A percentile compares a stretch with the other conserved stretches of the same genome.
These are phyloP conservation scores for Metopolophium dirhodum DNA, from an alignment of 1,140 invertebrate genomes.

Conservation along the genomic window DNA sequence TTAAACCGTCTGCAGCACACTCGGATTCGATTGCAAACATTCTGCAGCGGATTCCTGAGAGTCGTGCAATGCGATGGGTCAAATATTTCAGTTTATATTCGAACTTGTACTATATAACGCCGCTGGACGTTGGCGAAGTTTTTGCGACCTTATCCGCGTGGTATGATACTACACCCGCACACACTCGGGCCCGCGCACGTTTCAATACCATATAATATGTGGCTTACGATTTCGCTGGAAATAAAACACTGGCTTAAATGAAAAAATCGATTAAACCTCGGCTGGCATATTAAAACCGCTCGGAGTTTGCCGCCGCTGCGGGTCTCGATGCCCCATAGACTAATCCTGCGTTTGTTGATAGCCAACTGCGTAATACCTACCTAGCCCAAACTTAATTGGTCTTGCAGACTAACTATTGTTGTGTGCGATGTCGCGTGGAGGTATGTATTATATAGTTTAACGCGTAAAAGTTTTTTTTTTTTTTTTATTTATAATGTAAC, in stretches of 20 bases:
- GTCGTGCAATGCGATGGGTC: conserved; percentile 14
- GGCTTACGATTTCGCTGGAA: conserved; percentile 14
- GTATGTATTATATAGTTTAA: neutral
- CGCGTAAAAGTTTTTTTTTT: neutral
- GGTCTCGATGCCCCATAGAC: neutral
- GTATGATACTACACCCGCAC: neutral
- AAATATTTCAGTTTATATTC: conserved; percentile 50
- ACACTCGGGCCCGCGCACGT: too few relatives aligned
- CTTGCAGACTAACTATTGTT: conserved; percentile 6
- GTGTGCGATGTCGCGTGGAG: neutral
- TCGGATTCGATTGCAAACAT: conserved; percentile 48
- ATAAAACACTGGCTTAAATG: neutral
- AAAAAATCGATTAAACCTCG: conserved; percentile 48
- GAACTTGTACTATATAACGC: neutral
- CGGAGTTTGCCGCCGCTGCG: neutral
- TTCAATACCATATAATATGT: neutral
- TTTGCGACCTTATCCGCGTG: neutral
- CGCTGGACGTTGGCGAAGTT: conserved; percentile 31
- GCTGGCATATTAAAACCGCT: conserved; percentile 42
- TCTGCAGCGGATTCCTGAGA: conserved; percentile 19
- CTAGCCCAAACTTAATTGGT: conserved; percentile 44
- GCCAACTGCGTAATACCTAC: neutral
- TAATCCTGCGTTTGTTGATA: conserved; percentile 48
- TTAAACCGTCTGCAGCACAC: conserved; percentile 40
- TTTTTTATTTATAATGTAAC: neutral